Conservation (phyloP, 64 coral and sea anemone genomes). For the Orbicella faveolata region DNA sequence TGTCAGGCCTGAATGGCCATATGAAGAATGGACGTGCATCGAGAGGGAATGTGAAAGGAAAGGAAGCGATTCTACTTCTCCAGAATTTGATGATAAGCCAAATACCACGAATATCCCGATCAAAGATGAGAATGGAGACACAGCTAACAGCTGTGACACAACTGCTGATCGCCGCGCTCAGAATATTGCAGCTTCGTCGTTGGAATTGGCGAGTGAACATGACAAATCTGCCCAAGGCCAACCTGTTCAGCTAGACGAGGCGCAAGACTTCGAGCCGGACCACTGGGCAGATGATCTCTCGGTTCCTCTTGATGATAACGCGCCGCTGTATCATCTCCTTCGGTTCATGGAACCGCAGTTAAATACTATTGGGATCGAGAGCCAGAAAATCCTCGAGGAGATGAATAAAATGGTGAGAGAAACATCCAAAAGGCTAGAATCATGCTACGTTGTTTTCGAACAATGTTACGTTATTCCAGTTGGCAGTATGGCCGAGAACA, state of each 20-base stretch:
- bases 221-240: too few species aligned
- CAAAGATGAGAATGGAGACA: not conserved
- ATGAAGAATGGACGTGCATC: conserved; percentile 6
- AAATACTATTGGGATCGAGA: conserved; percentile 12
- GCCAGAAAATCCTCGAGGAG: conserved; percentile 1
- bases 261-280: conserved; percentile 3
- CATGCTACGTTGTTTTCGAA: conserved; percentile 38
- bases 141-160: not conserved
- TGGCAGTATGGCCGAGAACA: conserved; percentile 41
- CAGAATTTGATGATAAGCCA: too few species aligned
- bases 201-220: too few species aligned
- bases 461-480: conserved; percentile 39
- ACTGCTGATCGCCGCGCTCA: too few species aligned
- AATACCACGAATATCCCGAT: not conserved
- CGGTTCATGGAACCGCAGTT: conserved; percentile 28
- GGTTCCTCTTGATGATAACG: not conserved
- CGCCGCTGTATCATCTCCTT: conserved; percentile 31
- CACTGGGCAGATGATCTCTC: conserved; percentile 41
- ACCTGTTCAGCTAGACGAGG: not conserved
- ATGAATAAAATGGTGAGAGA: conserved; percentile 44
- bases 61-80: not conserved
- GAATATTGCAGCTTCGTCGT: too few species aligned
- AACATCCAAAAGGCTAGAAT: conserved; percentile 3
- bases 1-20: conserved; percentile 13
- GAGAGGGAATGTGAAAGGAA: not conserved